Percentiles rank a stretch among this genome's conserved stretches.
These are phyloP conservation scores for Cheracebus regulus DNA, from an alignment of 2,797 vertebrate genomes.

Conservation along the genomic window DNA sequence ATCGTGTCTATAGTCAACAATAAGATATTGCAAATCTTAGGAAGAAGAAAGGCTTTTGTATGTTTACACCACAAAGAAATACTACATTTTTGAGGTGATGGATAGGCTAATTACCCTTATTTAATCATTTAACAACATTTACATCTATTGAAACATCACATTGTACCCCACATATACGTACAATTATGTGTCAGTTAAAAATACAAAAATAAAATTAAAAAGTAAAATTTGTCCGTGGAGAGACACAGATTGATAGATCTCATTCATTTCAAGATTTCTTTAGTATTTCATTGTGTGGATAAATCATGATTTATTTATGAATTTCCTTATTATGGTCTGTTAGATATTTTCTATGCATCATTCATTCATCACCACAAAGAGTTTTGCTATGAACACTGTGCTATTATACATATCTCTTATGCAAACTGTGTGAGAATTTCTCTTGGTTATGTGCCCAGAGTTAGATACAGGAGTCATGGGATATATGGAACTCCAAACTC, in stretches of 20 bases:
- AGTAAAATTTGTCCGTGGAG: background rate
- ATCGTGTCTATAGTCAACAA: background rate
- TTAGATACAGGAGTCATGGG: background rate
- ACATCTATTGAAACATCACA: background rate
- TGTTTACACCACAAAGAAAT: background rate
- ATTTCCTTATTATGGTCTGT: background rate
- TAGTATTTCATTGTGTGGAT: background rate
- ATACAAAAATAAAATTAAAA: background rate
- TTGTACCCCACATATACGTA: background rate
- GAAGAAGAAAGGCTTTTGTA: background rate
- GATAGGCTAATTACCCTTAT: background rate
- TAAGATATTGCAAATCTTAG: background rate
- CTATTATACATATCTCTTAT: background rate
- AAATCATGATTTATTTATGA: background rate
- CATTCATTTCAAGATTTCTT: background rate
- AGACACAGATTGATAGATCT: background rate
- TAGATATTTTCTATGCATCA: background rate
- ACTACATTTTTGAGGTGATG: background rate
- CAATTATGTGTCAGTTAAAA: background rate
- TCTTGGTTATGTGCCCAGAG: no score
- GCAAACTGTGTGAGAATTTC: background rate
- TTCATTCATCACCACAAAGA: background rate
- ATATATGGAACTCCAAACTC: background rate
- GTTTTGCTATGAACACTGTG: background rate
- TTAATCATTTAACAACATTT: background rate